phyloP scores from a whole-genome alignment of 2,113 vertebrate species.

The Papio anubis region DNA sequence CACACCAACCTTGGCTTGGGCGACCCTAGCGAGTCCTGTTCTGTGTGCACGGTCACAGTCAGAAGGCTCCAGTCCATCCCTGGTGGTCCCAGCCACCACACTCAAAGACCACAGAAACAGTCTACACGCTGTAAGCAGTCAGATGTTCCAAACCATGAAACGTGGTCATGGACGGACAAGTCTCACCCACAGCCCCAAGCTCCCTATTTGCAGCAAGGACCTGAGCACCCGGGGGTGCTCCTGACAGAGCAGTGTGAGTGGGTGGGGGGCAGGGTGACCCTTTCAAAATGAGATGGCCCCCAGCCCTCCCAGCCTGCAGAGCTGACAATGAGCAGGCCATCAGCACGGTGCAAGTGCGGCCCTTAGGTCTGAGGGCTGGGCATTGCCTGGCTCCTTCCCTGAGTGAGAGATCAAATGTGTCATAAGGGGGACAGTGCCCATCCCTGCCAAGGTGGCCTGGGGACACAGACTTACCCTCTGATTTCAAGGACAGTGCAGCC shows the following conservation, averaged over 20 bases:
- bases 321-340: neutral
- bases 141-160: accelerated
- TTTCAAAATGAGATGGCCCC: accelerated
- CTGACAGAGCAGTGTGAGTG: accelerated
- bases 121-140: accelerated
- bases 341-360: accelerated
- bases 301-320: accelerated
- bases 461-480: neutral
- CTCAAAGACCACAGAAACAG: accelerated
- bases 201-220: accelerated
- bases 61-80: too few relatives aligned
- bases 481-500: neutral
- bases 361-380: neutral
- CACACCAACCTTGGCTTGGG: neutral
- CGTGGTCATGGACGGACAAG: accelerated
- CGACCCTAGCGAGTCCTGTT: accelerated
- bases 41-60: accelerated
- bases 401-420: neutral
- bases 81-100: accelerated
- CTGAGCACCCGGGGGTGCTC: accelerated
- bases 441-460: neutral
- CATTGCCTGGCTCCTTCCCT: accelerated
- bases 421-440: neutral
- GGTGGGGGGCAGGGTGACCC: neutral
- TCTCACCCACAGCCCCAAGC: accelerated